Evolutionary conservation across 2,113 vertebrate species (phyloP).

Genomic region (Antennarius striatus): DNA sequence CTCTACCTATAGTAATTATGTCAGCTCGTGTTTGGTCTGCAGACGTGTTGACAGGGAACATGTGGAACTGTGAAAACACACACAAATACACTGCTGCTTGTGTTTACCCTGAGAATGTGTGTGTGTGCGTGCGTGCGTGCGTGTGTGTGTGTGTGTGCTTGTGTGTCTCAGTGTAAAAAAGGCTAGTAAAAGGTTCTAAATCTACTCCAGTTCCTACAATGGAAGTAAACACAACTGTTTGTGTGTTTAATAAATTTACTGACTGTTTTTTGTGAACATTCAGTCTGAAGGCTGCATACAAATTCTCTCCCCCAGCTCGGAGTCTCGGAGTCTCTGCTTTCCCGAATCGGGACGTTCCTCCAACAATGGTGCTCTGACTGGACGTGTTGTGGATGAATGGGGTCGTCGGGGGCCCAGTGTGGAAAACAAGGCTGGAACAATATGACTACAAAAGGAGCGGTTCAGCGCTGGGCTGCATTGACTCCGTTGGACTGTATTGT

Average conservation of each 20-base stretch:
- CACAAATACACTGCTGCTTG: neutral
- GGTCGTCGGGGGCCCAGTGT: slow-evolving; percentile 22
- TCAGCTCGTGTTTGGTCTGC: slow-evolving; percentile 56
- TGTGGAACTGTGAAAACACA: slow-evolving; percentile 21
- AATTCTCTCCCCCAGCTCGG: neutral
- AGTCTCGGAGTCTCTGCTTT: neutral
- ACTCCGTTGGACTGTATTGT: slow-evolving; percentile 21
- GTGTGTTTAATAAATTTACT: too few species aligned
- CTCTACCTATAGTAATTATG: slow-evolving; percentile 53
- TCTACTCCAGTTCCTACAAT: too few species aligned
- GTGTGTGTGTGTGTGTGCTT: too few species aligned
- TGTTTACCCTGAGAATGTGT: neutral
- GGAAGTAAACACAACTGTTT: too few species aligned
- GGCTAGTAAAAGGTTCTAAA: too few species aligned
- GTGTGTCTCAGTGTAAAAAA: too few species aligned
- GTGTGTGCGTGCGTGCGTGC: neutral
- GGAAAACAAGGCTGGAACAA: slow-evolving; percentile 51
- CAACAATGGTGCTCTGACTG: slow-evolving; percentile 7
- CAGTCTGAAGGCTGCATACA: neutral
- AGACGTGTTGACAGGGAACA: slow-evolving; percentile 47
- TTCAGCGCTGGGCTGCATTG: slow-evolving; percentile 22
- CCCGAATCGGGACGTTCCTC: neutral
- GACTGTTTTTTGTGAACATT: too few species aligned
- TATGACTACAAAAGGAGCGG: slow-evolving; percentile 16
- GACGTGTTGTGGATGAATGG: slow-evolving; percentile 22